Conservation (phyloP, 2,797 vertebrate species). For the Pogoniulus pusillus region DNA sequence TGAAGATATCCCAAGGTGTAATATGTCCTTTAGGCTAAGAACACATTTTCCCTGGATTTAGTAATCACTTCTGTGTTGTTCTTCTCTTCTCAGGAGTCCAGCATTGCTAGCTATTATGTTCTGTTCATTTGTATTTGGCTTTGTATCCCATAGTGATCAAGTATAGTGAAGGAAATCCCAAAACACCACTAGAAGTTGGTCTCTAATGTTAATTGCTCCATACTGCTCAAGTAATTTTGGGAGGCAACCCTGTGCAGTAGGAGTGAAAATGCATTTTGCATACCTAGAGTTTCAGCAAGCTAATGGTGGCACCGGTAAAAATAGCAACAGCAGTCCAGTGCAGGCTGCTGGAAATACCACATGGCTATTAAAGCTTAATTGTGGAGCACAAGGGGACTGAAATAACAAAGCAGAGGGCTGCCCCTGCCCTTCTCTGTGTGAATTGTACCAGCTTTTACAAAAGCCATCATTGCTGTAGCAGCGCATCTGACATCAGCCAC, state of each 20-base stretch:
- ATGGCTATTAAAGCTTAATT: slow-evolving; percentile 25
- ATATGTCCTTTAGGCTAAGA: not conserved
- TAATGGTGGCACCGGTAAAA: slow-evolving; percentile 55
- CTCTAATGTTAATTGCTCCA: not conserved
- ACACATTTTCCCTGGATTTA: not conserved
- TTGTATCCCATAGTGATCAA: not conserved
- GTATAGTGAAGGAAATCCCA: not conserved
- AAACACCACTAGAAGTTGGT: not conserved
- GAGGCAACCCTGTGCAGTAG: not conserved
- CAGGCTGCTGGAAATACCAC: slow-evolving; percentile 30
- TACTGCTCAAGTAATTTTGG: not conserved
- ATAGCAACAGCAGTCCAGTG: slow-evolving; percentile 39
- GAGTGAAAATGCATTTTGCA: slow-evolving; percentile 11
- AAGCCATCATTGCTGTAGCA: fast-evolving
- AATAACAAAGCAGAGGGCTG: not conserved
- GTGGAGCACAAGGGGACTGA: not conserved
- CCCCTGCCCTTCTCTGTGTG: not conserved
- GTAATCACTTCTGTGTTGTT: not conserved
- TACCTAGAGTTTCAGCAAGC: slow-evolving; percentile 1
- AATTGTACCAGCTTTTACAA: not conserved
- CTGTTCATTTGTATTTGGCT: not conserved
- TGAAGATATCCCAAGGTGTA: not conserved
- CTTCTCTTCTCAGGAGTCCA: not conserved
- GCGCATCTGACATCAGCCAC: not conserved
- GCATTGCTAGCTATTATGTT: not conserved